Conservation (phyloP, 2,888 invertebrate genomes). For the Drosophila nr. medialis region DNA sequence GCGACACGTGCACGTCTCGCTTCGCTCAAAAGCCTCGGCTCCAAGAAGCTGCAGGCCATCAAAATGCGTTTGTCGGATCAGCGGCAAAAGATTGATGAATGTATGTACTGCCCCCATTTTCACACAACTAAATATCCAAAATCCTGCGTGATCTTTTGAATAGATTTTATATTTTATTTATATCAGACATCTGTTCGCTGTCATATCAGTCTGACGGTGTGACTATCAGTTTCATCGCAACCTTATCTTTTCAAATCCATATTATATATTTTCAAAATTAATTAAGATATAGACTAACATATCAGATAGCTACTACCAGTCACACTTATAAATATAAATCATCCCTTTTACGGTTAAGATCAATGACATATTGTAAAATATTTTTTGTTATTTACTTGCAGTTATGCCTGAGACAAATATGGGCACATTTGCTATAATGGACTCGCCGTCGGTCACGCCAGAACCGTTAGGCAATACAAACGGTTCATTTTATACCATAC, state of each 20-base stretch:
- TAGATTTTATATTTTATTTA: background rate
- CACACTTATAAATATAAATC: background rate
- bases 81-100: constrained; percentile 83
- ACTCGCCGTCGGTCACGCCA: constrained; percentile 83
- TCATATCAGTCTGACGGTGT: background rate
- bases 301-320: background rate
- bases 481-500: constrained; percentile 84
- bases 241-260: background rate
- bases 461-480: constrained; percentile 82
- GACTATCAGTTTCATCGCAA: background rate
- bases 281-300: background rate
- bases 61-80: constrained; percentile 87
- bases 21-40: constrained; percentile 89
- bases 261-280: background rate
- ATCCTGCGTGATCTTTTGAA: background rate
- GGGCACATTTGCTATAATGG: constrained; percentile 83
- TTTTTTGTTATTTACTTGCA: constrained; percentile 51
- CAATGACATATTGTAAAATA: background rate
- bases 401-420: constrained; percentile 81
- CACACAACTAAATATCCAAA: background rate
- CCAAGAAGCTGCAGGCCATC: constrained; percentile 88
- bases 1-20: constrained; percentile 87
- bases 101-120: constrained; percentile 68
- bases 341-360: background rate
- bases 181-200: background rate